These are phyloP conservation scores for Sipha flava DNA, from an alignment of 1,140 invertebrate species.

Conservation along the genomic window DNA sequence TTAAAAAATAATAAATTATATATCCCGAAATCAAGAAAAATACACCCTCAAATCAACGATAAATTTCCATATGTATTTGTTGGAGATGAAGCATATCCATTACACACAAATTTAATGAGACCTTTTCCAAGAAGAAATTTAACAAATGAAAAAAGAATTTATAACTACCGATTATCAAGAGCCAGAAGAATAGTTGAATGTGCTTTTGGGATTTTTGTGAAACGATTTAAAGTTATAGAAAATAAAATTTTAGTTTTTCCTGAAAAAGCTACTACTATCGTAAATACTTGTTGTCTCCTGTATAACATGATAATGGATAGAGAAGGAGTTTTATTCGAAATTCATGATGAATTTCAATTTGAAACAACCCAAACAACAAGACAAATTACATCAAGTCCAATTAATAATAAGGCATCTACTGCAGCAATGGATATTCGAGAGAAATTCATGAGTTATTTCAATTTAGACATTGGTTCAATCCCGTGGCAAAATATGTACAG, in stretches of 20 bases:
- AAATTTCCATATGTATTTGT: conserved; percentile 23
- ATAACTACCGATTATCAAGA: no score
- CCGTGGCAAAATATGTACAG: no score
- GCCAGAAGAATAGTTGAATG: not conserved
- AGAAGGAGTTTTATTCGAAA: not conserved
- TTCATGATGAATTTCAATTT: not conserved
- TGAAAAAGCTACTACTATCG: not conserved
- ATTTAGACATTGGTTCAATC: no score
- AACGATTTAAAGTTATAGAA: not conserved
- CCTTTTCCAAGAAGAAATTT: conserved; percentile 35
- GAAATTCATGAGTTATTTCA: not conserved
- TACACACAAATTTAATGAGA: conserved; percentile 41
- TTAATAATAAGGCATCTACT: not conserved
- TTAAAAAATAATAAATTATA: conserved; percentile 31
- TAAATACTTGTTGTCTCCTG: not conserved
- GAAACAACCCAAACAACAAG: not conserved
- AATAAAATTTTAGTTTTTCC: not conserved
- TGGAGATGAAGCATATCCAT: conserved; percentile 45
- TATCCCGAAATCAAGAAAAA: not conserved
- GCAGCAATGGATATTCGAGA: not conserved
- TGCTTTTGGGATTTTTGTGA: not conserved
- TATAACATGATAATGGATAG: not conserved
- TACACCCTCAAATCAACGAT: not conserved
- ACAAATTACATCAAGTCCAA: not conserved
- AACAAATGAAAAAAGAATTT: no score